Conservation (phyloP, 2,888 invertebrate genomes). For the Philereme transversata region DNA sequence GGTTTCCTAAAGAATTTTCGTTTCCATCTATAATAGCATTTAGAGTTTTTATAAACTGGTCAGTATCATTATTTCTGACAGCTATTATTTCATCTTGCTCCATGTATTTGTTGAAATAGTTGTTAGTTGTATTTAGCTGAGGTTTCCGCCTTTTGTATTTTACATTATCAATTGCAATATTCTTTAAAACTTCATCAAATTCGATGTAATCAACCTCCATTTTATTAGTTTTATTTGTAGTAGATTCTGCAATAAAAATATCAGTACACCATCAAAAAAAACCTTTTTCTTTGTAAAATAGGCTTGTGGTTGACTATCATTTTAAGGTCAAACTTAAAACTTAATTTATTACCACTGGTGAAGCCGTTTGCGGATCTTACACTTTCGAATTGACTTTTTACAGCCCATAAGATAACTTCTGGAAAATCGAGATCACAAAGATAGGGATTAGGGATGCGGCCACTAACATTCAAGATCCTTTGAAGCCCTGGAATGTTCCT, state of each 20-base stretch:
- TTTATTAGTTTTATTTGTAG: not conserved
- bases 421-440: too few relatives aligned
- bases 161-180: conserved; percentile 44
- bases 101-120: conserved; percentile 38
- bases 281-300: too few relatives aligned
- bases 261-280: too few relatives aligned
- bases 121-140: conserved; percentile 26
- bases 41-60: conserved; percentile 28
- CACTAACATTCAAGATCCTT: too few relatives aligned
- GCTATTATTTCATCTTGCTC: conserved; percentile 38
- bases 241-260: conserved; percentile 21
- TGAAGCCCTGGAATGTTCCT: too few relatives aligned
- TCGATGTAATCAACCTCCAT: conserved; percentile 42
- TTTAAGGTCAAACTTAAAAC: too few relatives aligned
- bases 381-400: too few relatives aligned
- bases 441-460: too few relatives aligned
- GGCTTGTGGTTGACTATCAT: too few relatives aligned
- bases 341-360: too few relatives aligned
- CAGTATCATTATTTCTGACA: conserved; percentile 24
- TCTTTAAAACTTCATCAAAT: conserved; percentile 57
- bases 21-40: conserved; percentile 31
- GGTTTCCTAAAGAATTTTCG: conserved; percentile 10
- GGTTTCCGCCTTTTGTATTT: conserved; percentile 43
- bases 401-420: too few relatives aligned
- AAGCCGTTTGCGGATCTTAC: too few relatives aligned